phyloP scores from a whole-genome alignment of 2,113 vertebrate species.

The Thymallus thymallus region DNA sequence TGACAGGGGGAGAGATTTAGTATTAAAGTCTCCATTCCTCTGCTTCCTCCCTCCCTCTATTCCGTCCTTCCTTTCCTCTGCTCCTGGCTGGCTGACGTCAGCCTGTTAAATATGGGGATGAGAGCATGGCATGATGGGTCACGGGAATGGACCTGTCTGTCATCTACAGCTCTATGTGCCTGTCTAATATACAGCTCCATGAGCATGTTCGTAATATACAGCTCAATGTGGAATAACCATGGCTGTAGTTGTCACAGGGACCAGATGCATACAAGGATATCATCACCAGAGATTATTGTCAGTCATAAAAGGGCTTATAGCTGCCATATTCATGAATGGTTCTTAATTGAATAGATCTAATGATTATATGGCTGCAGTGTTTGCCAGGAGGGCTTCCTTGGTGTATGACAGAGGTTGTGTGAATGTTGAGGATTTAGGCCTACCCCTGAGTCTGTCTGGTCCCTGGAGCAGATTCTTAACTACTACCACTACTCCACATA shows the following conservation, averaged over 20 bases:
- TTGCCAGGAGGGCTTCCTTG: slow-evolving; percentile 38
- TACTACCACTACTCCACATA: slow-evolving; percentile 23
- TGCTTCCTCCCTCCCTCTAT: slow-evolving; percentile 40
- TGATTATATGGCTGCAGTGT: neutral
- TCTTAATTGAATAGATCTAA: slow-evolving; percentile 29
- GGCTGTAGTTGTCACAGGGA: slow-evolving; percentile 48
- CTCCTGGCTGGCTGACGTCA: slow-evolving; percentile 72
- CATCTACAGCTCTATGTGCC: slow-evolving; percentile 46
- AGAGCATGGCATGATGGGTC: slow-evolving; percentile 63
- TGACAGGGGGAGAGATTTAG: slow-evolving; percentile 77
- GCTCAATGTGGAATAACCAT: neutral
- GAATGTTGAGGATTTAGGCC: slow-evolving; percentile 25
- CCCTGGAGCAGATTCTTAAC: slow-evolving; percentile 23
- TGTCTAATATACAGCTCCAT: neutral
- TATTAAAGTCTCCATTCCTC: slow-evolving; percentile 70
- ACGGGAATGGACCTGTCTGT: slow-evolving; percentile 60
- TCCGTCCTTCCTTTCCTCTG: slow-evolving; percentile 35
- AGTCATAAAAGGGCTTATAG: slow-evolving; percentile 47
- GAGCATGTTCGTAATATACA: neutral
- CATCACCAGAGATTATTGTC: slow-evolving; percentile 35
- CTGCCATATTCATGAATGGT: slow-evolving; percentile 44
- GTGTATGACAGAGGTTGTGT: slow-evolving; percentile 26
- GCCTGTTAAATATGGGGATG: slow-evolving; percentile 73
- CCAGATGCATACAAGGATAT: slow-evolving; percentile 31
- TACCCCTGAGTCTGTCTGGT: slow-evolving; percentile 21